Percentiles rank a stretch among this genome's conserved stretches.
phyloP scores from a whole-genome alignment of 2,113 vertebrate species.

The Heptranchias perlo region DNA sequence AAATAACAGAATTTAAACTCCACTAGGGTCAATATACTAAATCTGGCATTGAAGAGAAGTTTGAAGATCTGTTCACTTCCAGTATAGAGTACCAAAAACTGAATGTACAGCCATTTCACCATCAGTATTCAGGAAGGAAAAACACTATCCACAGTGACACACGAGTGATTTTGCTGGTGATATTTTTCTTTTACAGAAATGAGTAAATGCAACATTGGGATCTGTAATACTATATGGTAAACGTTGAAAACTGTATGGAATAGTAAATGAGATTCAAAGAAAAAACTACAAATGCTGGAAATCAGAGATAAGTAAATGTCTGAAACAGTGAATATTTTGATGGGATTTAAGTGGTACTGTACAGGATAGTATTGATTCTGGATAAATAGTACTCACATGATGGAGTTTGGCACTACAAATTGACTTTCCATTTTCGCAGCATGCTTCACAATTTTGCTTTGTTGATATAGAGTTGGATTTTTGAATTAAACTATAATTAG shows the following conservation, averaged over 20 bases:
- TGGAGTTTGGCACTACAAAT: not conserved
- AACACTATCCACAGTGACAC: not conserved
- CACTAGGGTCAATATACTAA: not conserved
- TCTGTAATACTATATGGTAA: no score
- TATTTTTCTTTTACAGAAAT: no score
- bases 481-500: not conserved
- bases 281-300: not conserved
- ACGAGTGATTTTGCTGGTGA: not conserved
- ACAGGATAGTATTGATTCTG: not conserved
- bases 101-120: not conserved
- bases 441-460: not conserved
- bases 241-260: no score
- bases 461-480: not conserved
- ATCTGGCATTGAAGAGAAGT: not conserved
- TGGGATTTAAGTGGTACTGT: not conserved
- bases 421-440: not conserved
- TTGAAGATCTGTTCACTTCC: not conserved
- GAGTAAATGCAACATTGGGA: not conserved
- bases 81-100: not conserved
- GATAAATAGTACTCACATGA: not conserved
- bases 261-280: not conserved
- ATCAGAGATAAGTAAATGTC: not conserved
- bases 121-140: not conserved
- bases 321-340: not conserved
- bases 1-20: not conserved